These are phyloP conservation scores for Lethenteron reissneri DNA, from an alignment of 2,113 vertebrate species.

Conservation along the genomic window DNA sequence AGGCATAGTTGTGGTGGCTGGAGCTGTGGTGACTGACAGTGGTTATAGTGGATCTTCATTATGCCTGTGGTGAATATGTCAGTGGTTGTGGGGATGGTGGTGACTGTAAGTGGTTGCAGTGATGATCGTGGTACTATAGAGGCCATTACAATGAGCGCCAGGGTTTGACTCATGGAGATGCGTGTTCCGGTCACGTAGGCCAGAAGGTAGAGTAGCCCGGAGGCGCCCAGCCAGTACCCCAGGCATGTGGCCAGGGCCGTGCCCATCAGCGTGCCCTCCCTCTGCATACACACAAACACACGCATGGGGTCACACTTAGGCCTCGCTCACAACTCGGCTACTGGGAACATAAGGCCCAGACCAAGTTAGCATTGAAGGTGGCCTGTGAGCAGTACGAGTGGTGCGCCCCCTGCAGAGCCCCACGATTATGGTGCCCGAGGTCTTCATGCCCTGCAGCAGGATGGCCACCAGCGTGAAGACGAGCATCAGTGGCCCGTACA, in stretches of 20 bases:
- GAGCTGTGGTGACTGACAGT: too few species aligned
- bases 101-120: too few species aligned
- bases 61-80: too few species aligned
- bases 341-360: too few species aligned
- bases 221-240: slow-evolving; percentile 83
- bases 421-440: slow-evolving; percentile 83
- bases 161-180: slow-evolving; percentile 90
- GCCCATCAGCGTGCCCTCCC: slow-evolving; percentile 75
- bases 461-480: slow-evolving; percentile 93
- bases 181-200: slow-evolving; percentile 82
- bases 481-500: slow-evolving; percentile 90
- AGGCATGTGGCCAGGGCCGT: slow-evolving; percentile 95
- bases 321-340: too few species aligned
- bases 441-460: slow-evolving; percentile 92
- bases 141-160: slow-evolving; percentile 22
- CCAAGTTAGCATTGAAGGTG: too few species aligned
- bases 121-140: too few species aligned
- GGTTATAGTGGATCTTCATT: too few species aligned
- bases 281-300: background rate
- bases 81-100: too few species aligned
- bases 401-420: slow-evolving; percentile 11
- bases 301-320: too few species aligned
- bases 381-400: too few species aligned
- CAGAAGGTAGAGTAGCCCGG: slow-evolving; percentile 80
- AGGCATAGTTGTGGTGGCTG: too few species aligned